These are phyloP conservation scores for Piaya cayana DNA, from an alignment of 2,113 vertebrate species.

Conservation along the genomic window DNA sequence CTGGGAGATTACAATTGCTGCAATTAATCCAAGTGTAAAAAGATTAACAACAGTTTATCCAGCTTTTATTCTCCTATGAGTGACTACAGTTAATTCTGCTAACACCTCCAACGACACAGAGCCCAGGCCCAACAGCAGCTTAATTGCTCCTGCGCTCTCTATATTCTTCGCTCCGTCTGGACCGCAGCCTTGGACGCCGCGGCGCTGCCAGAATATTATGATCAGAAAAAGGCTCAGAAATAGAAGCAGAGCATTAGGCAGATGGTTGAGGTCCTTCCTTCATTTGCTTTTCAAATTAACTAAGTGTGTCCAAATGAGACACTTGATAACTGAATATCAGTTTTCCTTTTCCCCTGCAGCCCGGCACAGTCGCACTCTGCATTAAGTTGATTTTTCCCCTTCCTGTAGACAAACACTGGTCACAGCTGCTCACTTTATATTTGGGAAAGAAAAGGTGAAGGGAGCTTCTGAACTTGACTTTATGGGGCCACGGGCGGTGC, in stretches of 20 bases:
- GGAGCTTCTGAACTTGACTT: background rate
- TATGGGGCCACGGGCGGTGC: background rate
- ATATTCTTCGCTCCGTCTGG: background rate
- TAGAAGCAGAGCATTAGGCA: background rate
- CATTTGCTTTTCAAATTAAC: constrained; percentile 48
- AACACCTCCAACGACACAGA: background rate
- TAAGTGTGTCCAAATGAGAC: constrained; percentile 16
- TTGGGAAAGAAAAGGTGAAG: background rate
- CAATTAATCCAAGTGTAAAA: background rate
- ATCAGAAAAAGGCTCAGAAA: background rate
- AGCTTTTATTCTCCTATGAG: background rate
- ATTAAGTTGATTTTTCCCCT: background rate
- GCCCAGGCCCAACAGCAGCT: background rate
- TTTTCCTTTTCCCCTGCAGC: background rate
- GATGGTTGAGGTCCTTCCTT: constrained; percentile 45
- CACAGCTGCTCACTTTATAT: background rate
- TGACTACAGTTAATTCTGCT: background rate
- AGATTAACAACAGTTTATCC: background rate
- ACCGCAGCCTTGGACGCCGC: background rate
- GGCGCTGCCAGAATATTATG: background rate
- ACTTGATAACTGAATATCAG: background rate
- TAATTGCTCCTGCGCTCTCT: background rate
- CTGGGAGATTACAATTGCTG: background rate
- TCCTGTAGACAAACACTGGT: fast-evolving
- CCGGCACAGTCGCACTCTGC: background rate